These are phyloP conservation scores for Eilema sororculum DNA, from an alignment of 2,888 invertebrate genomes.

Conservation along the genomic window DNA sequence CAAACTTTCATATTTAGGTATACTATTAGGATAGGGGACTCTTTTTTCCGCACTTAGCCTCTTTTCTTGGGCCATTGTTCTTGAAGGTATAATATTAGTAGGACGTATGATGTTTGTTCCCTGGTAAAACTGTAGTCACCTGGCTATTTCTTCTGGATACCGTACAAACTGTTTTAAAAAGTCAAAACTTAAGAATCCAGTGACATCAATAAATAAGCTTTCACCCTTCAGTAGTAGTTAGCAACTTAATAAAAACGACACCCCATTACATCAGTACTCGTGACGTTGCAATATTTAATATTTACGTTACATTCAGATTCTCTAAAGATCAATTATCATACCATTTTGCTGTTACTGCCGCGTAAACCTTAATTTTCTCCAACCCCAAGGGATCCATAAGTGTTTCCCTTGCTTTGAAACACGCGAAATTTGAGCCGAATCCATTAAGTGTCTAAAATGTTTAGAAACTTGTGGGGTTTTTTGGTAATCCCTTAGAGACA, in stretches of 20 bases:
- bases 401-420: conserved; percentile 37
- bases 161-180: neutral
- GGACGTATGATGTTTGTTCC: too few species aligned
- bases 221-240: conserved; percentile 7
- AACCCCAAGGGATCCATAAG: conserved; percentile 38
- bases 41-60: too few species aligned
- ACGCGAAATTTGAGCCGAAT: conserved; percentile 39
- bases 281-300: conserved; percentile 24
- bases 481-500: conserved; percentile 11
- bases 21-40: too few species aligned
- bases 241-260: conserved; percentile 3
- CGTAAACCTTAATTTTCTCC: conserved; percentile 41
- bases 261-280: conserved; percentile 10
- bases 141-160: too few species aligned
- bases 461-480: conserved; percentile 33
- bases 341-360: conserved; percentile 29
- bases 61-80: too few species aligned
- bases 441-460: conserved; percentile 35
- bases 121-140: too few species aligned
- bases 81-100: too few species aligned
- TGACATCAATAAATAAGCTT: neutral
- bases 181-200: neutral
- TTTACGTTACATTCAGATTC: conserved; percentile 16
- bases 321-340: conserved; percentile 40
- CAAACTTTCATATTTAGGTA: too few species aligned